Conservation (phyloP, 2,797 vertebrate genomes). For the Sebastolobus altivelis region DNA sequence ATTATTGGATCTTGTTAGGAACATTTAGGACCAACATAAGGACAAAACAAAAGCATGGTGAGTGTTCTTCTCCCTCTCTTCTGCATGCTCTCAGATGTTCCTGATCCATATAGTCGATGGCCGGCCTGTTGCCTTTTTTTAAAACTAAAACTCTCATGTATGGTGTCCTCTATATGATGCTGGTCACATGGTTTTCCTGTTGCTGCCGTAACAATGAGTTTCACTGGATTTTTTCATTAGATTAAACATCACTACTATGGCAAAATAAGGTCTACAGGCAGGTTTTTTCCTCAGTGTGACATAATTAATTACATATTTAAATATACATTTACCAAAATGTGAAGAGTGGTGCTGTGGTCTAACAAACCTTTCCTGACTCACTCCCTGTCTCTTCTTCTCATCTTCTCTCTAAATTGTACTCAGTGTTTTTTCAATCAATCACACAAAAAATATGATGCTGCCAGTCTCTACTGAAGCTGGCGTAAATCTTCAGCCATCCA, state of each 20-base stretch:
- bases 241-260: background rate
- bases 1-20: background rate
- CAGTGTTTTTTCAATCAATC: conserved; percentile 44
- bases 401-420: conserved; percentile 23
- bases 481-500: conserved; percentile 66
- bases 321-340: background rate
- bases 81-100: no score
- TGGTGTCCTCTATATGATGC: no score
- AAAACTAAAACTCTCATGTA: no score
- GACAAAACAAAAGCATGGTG: background rate
- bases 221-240: background rate
- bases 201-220: background rate
- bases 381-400: background rate
- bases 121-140: no score
- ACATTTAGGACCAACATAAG: background rate
- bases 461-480: conserved; percentile 35
- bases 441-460: conserved; percentile 25
- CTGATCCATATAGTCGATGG: no score
- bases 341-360: background rate
- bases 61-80: no score
- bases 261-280: background rate
- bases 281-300: background rate
- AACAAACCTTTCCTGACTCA: background rate
- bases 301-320: background rate
- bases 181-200: no score